Conservation (phyloP, 2,113 vertebrate species). For the Abramis brama region DNA sequence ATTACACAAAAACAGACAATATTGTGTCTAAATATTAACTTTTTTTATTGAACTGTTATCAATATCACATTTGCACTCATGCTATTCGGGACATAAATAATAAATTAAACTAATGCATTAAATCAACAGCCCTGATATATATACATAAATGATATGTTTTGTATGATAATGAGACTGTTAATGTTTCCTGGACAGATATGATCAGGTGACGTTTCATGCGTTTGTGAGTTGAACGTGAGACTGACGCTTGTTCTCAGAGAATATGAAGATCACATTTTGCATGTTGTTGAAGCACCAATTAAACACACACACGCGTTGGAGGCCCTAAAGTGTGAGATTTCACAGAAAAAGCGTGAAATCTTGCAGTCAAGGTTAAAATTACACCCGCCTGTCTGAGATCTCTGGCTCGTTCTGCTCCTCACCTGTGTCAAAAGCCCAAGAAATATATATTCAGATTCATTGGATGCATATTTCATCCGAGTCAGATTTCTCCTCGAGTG, state of each 20-base stretch:
- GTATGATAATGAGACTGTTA: not conserved
- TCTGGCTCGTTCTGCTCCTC: conserved; percentile 27
- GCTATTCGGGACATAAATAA: no score
- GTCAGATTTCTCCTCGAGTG: not conserved
- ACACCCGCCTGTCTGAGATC: conserved; percentile 45
- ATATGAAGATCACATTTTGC: conserved; percentile 63
- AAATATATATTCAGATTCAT: not conserved
- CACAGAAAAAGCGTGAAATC: conserved; percentile 76
- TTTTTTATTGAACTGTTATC: no score
- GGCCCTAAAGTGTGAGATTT: conserved; percentile 76
- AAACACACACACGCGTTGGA: conserved; percentile 67
- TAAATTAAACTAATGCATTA: no score
- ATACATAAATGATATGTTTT: not conserved
- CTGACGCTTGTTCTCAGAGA: conserved; percentile 39
- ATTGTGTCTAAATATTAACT: no score
- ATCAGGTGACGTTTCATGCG: not conserved
- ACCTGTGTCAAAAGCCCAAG: not conserved
- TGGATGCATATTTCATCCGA: not conserved
- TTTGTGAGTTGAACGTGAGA: not conserved
- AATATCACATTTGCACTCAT: no score
- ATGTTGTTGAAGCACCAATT: conserved; percentile 71
- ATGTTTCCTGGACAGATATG: not conserved
- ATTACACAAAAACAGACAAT: no score
- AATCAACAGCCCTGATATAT: no score
- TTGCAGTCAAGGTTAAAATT: conserved; percentile 69